Evolutionary conservation across 2,888 invertebrate species (phyloP).

Genomic region (Mimumesa dahlbomi): DNA sequence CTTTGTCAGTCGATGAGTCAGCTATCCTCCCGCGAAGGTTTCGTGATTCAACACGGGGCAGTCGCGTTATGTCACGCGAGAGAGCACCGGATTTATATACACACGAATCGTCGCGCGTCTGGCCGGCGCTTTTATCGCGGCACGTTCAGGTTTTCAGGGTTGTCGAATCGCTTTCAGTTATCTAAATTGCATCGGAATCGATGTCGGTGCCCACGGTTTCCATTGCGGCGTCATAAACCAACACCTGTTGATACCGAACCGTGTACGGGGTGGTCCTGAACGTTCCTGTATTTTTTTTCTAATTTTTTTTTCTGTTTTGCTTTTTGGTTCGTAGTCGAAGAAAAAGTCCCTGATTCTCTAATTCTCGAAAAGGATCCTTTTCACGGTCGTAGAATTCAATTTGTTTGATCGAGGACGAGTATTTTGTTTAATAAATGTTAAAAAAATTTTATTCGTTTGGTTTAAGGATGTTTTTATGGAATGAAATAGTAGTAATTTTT

Average conservation of each 20-base stretch:
- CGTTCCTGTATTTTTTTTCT: conserved; percentile 16
- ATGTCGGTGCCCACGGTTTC: conserved; percentile 75
- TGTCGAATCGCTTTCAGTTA: conserved; percentile 75
- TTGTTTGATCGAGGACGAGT: not conserved
- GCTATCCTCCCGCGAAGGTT: conserved; percentile 33
- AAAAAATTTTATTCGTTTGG: too few species aligned
- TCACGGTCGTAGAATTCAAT: not conserved
- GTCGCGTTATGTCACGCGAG: conserved; percentile 55
- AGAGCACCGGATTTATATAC: conserved; percentile 64
- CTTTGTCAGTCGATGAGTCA: conserved; percentile 20
- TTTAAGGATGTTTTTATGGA: too few species aligned
- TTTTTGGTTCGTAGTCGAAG: not conserved
- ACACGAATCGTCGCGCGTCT: conserved; percentile 49
- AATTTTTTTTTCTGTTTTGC: not conserved
- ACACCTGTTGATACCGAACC: conserved; percentile 75
- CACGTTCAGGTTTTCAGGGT: conserved; percentile 70
- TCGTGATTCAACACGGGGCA: conserved; percentile 40
- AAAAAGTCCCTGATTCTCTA: not conserved
- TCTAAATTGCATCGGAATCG: conserved; percentile 80
- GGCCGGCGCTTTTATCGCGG: conserved; percentile 65
- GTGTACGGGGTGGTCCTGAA: conserved; percentile 61
- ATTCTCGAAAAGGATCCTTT: too few species aligned
- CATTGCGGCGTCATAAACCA: conserved; percentile 76
- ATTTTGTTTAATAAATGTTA: too few species aligned
- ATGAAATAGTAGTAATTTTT: too few species aligned